Conservation (phyloP, 2,888 invertebrate species). For the Limenitis camilla region DNA sequence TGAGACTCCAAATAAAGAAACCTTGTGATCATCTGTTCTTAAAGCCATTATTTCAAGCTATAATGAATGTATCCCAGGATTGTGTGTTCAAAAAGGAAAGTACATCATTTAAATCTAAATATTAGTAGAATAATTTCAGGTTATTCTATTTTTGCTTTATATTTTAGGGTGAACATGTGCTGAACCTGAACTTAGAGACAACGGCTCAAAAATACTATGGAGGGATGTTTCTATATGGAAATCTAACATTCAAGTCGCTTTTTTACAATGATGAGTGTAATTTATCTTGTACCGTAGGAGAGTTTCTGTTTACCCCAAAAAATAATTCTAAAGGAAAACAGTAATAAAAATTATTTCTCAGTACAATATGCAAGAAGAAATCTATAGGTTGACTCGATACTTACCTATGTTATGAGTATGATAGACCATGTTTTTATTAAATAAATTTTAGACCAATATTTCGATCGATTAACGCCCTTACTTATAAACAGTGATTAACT, state of each 20-base stretch:
- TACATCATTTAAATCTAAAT: background rate
- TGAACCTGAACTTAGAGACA: conserved; percentile 32
- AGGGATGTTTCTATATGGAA: conserved; percentile 41
- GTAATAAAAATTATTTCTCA: too few species aligned
- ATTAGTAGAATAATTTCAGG: background rate
- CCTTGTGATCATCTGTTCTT: conserved; percentile 56
- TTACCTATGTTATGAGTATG: too few species aligned
- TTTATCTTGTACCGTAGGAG: conserved; percentile 37
- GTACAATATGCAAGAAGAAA: too few species aligned
- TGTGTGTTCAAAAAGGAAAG: conserved; percentile 37
- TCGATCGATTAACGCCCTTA: too few species aligned
- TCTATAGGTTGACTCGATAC: too few species aligned
- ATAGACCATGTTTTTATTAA: too few species aligned
- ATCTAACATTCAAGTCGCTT: conserved; percentile 33
- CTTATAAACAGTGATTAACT: too few species aligned
- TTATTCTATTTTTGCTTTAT: conserved; percentile 1
- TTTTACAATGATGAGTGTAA: conserved; percentile 42
- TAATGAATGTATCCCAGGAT: conserved; percentile 40
- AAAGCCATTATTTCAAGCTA: conserved; percentile 37
- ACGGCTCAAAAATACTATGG: conserved; percentile 36
- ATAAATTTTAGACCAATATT: too few species aligned
- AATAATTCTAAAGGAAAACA: conserved; percentile 2
- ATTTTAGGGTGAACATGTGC: conserved; percentile 37
- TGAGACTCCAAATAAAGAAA: conserved; percentile 52
- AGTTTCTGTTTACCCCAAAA: conserved; percentile 35